Base-by-base conservation (phyloP, 2,888 invertebrate species). In the Folsomia manolachei region DNA sequence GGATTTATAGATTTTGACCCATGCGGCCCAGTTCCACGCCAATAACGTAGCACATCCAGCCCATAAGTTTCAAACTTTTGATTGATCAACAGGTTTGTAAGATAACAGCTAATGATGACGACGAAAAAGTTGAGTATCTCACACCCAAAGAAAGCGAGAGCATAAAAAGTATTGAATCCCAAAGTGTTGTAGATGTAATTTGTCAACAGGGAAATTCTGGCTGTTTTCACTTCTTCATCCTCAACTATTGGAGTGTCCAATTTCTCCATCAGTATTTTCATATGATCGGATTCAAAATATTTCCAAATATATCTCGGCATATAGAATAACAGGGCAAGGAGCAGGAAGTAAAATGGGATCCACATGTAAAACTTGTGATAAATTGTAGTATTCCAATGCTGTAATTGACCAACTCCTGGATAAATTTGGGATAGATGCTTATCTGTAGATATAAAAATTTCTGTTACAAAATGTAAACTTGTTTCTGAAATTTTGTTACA, bases 301-400 rank as follows among this genome's bases (percentile, higher is more conserved):
- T 82, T 82, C 83, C 83, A 83, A 27, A 82, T 51, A 70, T 79
- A 82, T 51, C 81, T 76, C 1, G 83, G 82, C 14, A 79, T 25
- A 70, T 82, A 82, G 71, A 82, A 83, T 63, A 81, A 69, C 24
- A 82, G 63, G 7, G 81, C 82, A 73, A 83, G 82, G 4, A 83
- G 73, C 70, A 82, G 81, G 18, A 83, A 79, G 25, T 82, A 80
- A 63, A 83, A 82, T 19, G 82, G 81, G 26, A 82, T 83, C 83
- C 83, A 83, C 72, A 83, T 82, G 73, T 83, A 83, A 39, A 81
- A 78, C 14, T 74, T 75, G 26, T 74, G 76, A 56, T 76, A 77
- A 1, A 72, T 76, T 18, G 68, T 63, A 39, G 79, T 80, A 27
- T 81, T 11, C 27, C 39, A 26, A 39, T 14, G 7, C 14, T 9